Evolutionary conservation across 2,113 vertebrate species (phyloP).

Genomic region (Holacanthus passer): DNA sequence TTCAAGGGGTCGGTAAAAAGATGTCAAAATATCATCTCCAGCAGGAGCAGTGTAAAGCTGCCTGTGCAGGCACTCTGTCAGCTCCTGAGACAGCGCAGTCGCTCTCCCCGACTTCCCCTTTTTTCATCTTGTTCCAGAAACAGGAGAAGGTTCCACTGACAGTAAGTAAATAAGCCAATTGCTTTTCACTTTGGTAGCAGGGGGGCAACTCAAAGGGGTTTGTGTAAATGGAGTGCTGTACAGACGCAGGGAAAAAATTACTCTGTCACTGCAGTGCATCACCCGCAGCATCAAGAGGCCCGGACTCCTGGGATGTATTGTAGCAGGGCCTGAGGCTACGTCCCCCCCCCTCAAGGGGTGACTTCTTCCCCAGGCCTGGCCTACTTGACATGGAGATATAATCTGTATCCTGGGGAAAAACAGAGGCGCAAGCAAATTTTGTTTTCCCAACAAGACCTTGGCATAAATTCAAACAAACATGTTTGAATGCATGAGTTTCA

Average conservation of each 20-base stretch:
- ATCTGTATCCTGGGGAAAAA: constrained; percentile 57
- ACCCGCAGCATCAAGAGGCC: constrained; percentile 45
- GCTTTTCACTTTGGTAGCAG: constrained; percentile 53
- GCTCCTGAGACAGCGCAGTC: constrained; percentile 48
- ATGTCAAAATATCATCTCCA: constrained; percentile 70
- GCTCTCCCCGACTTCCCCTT: constrained; percentile 41
- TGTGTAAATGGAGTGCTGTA: constrained; percentile 49
- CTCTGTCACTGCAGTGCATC: constrained; percentile 47
- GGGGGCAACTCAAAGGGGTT: constrained; percentile 36
- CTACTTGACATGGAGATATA: constrained; percentile 71
- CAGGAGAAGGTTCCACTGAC: constrained; percentile 57
- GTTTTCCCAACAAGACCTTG: constrained; percentile 53
- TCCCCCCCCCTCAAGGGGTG: constrained; percentile 41
- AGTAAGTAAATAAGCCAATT: constrained; percentile 76
- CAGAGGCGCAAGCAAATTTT: constrained; percentile 43
- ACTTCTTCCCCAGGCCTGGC: constrained; percentile 23
- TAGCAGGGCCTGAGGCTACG: constrained; percentile 45
- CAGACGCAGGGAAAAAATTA: constrained; percentile 38
- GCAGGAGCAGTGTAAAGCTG: constrained; percentile 61
- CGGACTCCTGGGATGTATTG: constrained; percentile 40
- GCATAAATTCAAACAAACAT: constrained; percentile 62
- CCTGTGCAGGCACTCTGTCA: constrained; percentile 58
- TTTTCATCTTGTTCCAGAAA: constrained; percentile 63
- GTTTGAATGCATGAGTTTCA: constrained; percentile 60
- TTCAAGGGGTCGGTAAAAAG: constrained; percentile 63